phyloP scores from a whole-genome alignment of 2,888 invertebrate genomes.

The Xanthorhoe designata region DNA sequence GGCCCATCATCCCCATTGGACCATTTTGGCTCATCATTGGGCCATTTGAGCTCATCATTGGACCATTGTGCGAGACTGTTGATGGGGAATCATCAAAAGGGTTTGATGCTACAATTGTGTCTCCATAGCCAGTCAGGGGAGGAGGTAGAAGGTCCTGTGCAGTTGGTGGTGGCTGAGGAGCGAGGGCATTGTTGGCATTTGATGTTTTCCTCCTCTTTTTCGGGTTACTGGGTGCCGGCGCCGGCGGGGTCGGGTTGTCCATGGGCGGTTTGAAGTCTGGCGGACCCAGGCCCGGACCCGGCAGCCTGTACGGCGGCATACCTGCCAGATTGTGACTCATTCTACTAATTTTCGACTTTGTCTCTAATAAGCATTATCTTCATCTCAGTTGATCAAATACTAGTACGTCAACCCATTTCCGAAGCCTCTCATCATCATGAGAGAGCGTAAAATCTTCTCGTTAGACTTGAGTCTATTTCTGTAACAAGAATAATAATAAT shows the following conservation, averaged over 20 bases:
- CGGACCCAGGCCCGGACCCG: conserved; percentile 89
- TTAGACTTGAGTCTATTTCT: conserved; percentile 80
- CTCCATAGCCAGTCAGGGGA: conserved; percentile 95
- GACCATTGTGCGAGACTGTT: conserved; percentile 85
- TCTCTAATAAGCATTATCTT: conserved; percentile 74
- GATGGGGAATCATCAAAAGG: conserved; percentile 96
- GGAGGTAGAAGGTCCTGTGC: conserved; percentile 93
- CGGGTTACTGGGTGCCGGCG: conserved; percentile 92
- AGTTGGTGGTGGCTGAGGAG: conserved; percentile 89
- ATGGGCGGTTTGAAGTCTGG: conserved; percentile 91
- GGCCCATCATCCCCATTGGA: conserved; percentile 88
- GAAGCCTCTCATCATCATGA: conserved; percentile 77
- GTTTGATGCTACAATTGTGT: conserved; percentile 97
- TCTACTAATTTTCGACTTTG: conserved; percentile 70
- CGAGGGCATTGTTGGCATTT: conserved; percentile 87
- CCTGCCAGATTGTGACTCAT: conserved; percentile 94
- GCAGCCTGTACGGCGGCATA: conserved; percentile 92
- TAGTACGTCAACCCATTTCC: conserved; percentile 63
- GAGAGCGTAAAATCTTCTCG: conserved; percentile 73
- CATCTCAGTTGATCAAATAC: conserved; percentile 49
- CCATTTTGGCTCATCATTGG: conserved; percentile 89
- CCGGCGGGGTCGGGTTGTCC: conserved; percentile 89
- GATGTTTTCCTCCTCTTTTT: conserved; percentile 95
- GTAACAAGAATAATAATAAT: conserved; percentile 81
- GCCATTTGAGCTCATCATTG: conserved; percentile 87